Base-by-base conservation (phyloP, 2,888 invertebrate genomes). In the Eurois occulta region DNA sequence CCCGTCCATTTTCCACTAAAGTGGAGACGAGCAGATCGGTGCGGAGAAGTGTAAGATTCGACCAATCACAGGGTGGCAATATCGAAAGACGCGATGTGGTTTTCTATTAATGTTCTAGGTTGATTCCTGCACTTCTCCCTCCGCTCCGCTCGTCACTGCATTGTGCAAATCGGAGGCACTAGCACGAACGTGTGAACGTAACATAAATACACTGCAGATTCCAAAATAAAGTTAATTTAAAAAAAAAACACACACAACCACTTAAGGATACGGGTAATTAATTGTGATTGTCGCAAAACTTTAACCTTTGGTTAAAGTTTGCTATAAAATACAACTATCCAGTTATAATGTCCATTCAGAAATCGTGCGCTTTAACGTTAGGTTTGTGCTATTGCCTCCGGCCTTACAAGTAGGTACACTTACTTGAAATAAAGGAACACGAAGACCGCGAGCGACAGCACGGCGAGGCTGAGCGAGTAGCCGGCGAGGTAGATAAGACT, bases 371-470 rank as follows among this genome's bases (percentile, higher is more conserved):
- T 8, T 38, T 38, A 8, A 38, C 8, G 8, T 38, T 38, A 38
- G 38, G 38, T 38, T 41, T 41, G 41, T 41, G 10, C 1, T 41
- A 41, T 1, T 38, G 10, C 38, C 38, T 38, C 38, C 38, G 1
- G 38, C 41, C 41, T 41, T 60, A 18, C n/a, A n/a, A n/a, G n/a
- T 18, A 32, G 58, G 35, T n/a, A 28, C 11, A 85, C 98, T 98
- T 96, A 99, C 99, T 99, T 99, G 97, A 98, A 99, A 94, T 98
- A 98, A 82, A 98, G 96, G 95, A 99, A 99, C 88, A 99, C 98
- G 94, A 98, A 97, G 88, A 99, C 98, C 43, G 99, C 99, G 78
- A 99, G 96, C 68, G 98, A 97, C 76, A 99, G 97, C 21, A 98
- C 98, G 71, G 98, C 97, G 73, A 99, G 97, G 87, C 99, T 99